Percentiles rank a stretch among this genome's conserved stretches.
These are phyloP conservation scores for Avahi laniger DNA, from an alignment of 2,797 vertebrate species.

Conservation along the genomic window DNA sequence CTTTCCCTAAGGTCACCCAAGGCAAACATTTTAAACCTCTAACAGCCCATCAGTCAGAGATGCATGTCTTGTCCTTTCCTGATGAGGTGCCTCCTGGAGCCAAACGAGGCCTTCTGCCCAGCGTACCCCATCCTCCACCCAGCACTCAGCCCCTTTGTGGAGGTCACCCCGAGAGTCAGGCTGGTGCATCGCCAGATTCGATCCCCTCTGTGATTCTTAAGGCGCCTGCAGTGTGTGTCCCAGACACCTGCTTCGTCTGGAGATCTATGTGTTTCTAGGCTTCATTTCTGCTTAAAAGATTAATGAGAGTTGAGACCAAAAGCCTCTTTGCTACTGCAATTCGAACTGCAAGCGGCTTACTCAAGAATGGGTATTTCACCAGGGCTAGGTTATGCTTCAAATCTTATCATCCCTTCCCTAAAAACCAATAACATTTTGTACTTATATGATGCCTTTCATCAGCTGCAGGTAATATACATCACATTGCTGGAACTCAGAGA, in stretches of 20 bases:
- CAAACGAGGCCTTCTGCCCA: not conserved
- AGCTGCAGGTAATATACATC: slow-evolving; percentile 26
- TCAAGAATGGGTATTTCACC: slow-evolving; percentile 39
- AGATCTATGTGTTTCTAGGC: slow-evolving; percentile 34
- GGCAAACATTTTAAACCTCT: slow-evolving; percentile 75
- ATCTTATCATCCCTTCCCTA: slow-evolving; percentile 43
- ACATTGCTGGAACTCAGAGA: not conserved
- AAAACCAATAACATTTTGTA: slow-evolving; percentile 57
- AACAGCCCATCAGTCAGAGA: slow-evolving; percentile 60
- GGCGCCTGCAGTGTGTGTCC: not conserved
- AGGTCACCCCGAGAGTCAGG: not conserved
- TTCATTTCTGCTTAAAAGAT: slow-evolving; percentile 65
- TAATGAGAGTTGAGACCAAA: slow-evolving; percentile 5
- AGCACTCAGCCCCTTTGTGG: not conserved
- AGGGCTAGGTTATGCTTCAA: slow-evolving; percentile 1
- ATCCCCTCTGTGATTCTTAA: slow-evolving; percentile 21
- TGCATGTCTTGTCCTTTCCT: not conserved
- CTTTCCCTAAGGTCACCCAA: slow-evolving; percentile 75
- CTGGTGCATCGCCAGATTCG: not conserved
- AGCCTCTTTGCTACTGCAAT: slow-evolving; percentile 57
- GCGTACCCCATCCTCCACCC: not conserved
- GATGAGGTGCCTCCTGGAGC: slow-evolving; percentile 8
- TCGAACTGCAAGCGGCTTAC: slow-evolving; percentile 46
- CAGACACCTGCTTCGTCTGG: not conserved
- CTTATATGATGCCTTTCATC: slow-evolving; percentile 21